These are phyloP conservation scores for Dryococelus australis DNA, from an alignment of 2,888 invertebrate genomes.

Conservation along the genomic window DNA sequence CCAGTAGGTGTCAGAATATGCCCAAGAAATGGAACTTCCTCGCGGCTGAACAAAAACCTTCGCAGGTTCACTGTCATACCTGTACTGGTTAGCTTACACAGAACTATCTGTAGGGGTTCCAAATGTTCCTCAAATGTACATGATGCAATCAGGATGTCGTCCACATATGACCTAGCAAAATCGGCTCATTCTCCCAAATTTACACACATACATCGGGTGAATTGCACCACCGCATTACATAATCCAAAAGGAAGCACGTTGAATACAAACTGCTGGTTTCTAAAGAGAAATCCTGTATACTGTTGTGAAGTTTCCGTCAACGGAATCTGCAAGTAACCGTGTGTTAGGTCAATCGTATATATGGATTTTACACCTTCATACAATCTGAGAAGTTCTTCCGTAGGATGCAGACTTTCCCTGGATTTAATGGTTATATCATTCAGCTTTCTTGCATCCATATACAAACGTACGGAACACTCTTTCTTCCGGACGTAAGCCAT, in stretches of 20 bases:
- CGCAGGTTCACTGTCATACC: neutral
- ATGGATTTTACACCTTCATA: neutral
- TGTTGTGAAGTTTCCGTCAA: neutral
- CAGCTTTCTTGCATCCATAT: no score
- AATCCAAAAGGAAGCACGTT: neutral
- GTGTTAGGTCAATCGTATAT: neutral
- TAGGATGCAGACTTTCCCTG: no score
- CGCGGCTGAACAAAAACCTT: neutral
- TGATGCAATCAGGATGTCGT: neutral
- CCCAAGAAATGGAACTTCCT: neutral
- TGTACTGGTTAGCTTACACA: neutral
- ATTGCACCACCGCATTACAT: neutral
- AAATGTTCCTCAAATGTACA: neutral
- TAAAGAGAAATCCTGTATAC: neutral
- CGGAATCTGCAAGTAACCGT: neutral
- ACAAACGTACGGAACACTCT: no score
- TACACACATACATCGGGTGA: neutral
- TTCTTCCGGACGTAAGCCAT: no score
- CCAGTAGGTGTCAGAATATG: neutral
- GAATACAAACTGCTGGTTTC: neutral
- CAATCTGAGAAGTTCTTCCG: no score
- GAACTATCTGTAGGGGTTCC: neutral
- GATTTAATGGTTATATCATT: no score
- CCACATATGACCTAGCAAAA: neutral
- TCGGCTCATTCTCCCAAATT: neutral